A percentile compares a stretch with the other conserved stretches of the same genome.
Conservation (phyloP, 2,888 invertebrate genomes). For the Eilema caniola region DNA sequence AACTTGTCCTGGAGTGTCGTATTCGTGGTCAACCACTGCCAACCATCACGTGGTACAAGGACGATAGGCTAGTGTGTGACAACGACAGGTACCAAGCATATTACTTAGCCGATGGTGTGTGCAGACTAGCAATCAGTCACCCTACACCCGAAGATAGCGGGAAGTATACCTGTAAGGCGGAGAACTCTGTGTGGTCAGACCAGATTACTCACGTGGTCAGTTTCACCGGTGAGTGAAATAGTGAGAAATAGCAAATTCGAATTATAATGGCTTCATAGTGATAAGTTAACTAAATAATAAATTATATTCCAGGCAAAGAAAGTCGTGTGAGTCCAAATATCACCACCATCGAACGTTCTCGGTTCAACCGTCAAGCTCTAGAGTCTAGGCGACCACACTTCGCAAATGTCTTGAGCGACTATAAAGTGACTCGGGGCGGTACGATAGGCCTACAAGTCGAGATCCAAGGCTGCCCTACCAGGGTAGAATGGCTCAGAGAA, state of each 20-base stretch:
- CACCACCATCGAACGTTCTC: constrained; percentile 68
- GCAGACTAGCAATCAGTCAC: constrained; percentile 89
- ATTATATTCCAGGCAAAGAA: constrained; percentile 65
- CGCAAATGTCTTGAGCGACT: constrained; percentile 89
- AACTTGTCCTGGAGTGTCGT: constrained; percentile 92
- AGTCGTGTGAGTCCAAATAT: constrained; percentile 67
- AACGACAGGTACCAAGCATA: constrained; percentile 88
- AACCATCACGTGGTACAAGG: constrained; percentile 92
- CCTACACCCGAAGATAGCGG: constrained; percentile 91
- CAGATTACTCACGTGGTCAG: constrained; percentile 91
- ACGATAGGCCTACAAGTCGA: constrained; percentile 94
- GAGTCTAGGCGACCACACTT: constrained; percentile 90
- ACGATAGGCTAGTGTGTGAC: constrained; percentile 85
- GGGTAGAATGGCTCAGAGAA: constrained; percentile 92
- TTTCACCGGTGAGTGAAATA: constrained; percentile 86
- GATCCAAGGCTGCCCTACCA: constrained; percentile 90
- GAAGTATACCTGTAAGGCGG: constrained; percentile 91
- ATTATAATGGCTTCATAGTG: background rate
- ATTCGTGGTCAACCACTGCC: constrained; percentile 92
- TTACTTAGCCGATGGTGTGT: constrained; percentile 91
- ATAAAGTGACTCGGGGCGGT: constrained; percentile 91
- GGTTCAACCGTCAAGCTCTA: constrained; percentile 69
- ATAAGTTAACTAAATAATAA: background rate
- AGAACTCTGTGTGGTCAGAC: constrained; percentile 90
- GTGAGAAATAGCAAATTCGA: no score